These are phyloP conservation scores for Drosophila pegasa DNA, from an alignment of 2,888 invertebrate species.

Conservation along the genomic window DNA sequence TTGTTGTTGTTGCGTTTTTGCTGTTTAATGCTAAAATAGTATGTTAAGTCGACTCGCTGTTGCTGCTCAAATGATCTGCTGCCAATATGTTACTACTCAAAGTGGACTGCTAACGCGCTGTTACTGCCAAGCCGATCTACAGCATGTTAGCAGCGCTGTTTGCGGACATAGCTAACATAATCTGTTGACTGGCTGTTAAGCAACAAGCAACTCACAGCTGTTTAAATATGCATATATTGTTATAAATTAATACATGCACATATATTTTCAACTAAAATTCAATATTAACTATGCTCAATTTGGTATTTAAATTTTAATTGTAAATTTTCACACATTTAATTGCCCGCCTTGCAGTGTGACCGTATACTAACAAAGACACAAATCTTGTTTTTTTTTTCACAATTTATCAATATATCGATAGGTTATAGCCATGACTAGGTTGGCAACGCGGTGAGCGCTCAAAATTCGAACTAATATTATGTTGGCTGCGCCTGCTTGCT, in stretches of 20 bases:
- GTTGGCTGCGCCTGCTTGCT: conserved; percentile 8
- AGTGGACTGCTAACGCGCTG: conserved; percentile 14
- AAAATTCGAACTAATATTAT: conserved; percentile 7
- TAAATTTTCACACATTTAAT: background rate
- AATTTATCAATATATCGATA: conserved; percentile 5
- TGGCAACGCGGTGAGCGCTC: conserved; percentile 41
- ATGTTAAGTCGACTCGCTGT: conserved; percentile 15
- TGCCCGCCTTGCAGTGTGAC: background rate
- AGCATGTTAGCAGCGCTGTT: background rate
- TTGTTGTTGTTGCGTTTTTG: conserved; percentile 9
- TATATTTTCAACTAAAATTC: background rate
- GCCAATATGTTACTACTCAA: conserved; percentile 7
- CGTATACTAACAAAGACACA: background rate
- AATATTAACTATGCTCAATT: background rate
- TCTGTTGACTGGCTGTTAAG: background rate
- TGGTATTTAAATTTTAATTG: background rate
- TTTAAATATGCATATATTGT: background rate
- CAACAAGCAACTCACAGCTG: too few relatives aligned
- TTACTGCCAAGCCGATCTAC: conserved; percentile 12
- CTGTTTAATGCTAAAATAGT: conserved; percentile 15
- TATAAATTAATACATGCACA: background rate
- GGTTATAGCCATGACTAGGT: background rate
- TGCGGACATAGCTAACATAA: background rate
- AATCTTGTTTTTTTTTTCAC: background rate
- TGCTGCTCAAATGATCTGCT: conserved; percentile 38